Evolutionary conservation across 2,797 vertebrate genomes (phyloP).

Genomic region (Otolemur crassicaudatus): DNA sequence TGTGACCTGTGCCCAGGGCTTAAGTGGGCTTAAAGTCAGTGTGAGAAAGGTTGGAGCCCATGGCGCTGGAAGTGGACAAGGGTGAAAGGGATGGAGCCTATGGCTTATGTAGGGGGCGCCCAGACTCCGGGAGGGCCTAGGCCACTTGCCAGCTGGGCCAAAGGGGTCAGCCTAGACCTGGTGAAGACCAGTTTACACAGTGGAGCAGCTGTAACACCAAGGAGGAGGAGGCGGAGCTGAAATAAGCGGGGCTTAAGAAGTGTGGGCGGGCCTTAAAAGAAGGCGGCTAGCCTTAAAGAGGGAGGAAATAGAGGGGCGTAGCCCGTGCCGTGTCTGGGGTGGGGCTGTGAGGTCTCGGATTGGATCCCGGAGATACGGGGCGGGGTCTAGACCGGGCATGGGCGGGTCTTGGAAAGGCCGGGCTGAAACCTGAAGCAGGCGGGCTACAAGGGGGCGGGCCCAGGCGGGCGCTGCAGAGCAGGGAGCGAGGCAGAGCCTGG

Average conservation of each 20-base stretch:
- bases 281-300: neutral
- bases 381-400: neutral
- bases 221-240: neutral
- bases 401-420: neutral
- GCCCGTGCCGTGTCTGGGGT: too few relatives aligned
- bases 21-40: neutral
- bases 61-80: neutral
- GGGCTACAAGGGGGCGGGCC: neutral
- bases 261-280: rapidly evolving
- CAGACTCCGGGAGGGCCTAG: rapidly evolving
- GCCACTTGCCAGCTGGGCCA: neutral
- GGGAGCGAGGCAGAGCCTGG: neutral
- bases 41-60: neutral
- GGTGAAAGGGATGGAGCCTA: neutral
- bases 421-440: rapidly evolving
- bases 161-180: too few relatives aligned
- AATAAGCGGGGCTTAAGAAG: neutral
- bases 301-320: neutral
- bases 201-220: neutral
- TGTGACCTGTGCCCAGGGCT: rapidly evolving
- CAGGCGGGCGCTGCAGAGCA: rapidly evolving
- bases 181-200: neutral
- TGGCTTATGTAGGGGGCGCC: neutral
- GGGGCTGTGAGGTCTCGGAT: neutral
- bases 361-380: rapidly evolving